Conservation (phyloP, 2,113 vertebrate genomes). For the Okapia johnstoni region DNA sequence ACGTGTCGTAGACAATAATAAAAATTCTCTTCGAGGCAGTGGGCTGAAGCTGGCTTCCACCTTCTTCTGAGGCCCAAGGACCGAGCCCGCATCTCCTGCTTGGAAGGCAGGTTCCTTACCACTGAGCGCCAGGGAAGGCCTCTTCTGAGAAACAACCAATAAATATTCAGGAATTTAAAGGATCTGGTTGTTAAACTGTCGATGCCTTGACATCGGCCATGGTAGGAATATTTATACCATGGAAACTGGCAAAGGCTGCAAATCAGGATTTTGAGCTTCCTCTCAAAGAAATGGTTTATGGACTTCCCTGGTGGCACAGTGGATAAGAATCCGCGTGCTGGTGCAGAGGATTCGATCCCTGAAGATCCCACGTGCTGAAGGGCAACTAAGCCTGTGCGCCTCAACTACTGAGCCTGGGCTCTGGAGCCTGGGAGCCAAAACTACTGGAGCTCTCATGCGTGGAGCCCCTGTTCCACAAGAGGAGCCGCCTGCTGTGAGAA, state of each 20-base stretch:
- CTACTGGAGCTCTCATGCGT: fast-evolving
- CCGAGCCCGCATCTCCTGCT: neutral
- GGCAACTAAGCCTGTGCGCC: neutral
- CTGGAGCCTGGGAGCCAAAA: neutral
- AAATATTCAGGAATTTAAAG: neutral
- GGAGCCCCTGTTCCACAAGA: fast-evolving
- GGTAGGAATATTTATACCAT: neutral
- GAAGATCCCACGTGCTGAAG: neutral
- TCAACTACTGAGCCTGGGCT: neutral
- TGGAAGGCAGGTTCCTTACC: neutral
- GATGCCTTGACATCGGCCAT: neutral
- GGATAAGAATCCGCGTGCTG: neutral
- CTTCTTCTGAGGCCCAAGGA: neutral
- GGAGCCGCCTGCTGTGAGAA: neutral
- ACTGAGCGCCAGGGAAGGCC: neutral
- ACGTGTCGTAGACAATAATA: fast-evolving
- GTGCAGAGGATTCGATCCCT: neutral
- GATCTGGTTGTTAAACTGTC: neutral
- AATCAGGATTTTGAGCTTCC: neutral
- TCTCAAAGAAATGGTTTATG: neutral
- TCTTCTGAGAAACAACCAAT: neutral
- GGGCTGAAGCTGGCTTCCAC: neutral
- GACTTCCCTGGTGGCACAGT: neutral
- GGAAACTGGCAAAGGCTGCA: neutral
- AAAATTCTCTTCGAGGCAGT: neutral